These are phyloP conservation scores for Carabus problematicus DNA, from an alignment of 2,888 invertebrate genomes.

Conservation along the genomic window DNA sequence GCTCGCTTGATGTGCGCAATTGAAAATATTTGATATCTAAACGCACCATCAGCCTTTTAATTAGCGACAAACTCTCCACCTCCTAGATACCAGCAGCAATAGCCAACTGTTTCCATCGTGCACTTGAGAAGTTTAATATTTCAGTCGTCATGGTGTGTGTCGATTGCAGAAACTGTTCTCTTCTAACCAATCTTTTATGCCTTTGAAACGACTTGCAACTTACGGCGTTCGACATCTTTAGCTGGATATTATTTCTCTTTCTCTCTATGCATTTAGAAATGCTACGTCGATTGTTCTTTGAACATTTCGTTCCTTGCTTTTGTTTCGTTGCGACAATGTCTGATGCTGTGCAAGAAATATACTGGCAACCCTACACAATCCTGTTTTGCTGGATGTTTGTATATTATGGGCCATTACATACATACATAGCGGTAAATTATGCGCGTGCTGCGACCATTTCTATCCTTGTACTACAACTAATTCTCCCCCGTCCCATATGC, in stretches of 20 bases:
- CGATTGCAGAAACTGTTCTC: neutral
- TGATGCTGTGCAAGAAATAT: neutral
- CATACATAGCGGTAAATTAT: conserved; percentile 22
- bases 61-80: neutral
- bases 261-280: conserved; percentile 9
- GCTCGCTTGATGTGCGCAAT: too few species aligned
- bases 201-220: neutral
- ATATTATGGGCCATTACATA: conserved; percentile 24
- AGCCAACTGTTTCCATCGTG: neutral
- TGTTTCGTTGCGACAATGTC: conserved; percentile 23
- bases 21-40: too few species aligned
- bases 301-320: conserved; percentile 29
- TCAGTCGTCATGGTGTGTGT: neutral
- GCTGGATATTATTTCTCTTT: neutral
- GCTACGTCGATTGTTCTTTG: conserved; percentile 10
- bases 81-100: conserved; percentile 12
- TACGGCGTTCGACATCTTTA: neutral
- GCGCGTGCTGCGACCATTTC: conserved; percentile 5
- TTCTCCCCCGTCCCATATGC: neutral
- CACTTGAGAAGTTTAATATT: neutral
- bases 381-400: neutral
- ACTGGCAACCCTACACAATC: conserved; percentile 23
- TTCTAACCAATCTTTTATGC: neutral
- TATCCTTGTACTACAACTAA: conserved; percentile 15
- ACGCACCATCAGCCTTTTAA: neutral